Evolutionary conservation across 2,113 vertebrate species (phyloP), one percentile per base, ranked within the genome.

Genomic region (Dendropsophus ebraccatus): DNA sequence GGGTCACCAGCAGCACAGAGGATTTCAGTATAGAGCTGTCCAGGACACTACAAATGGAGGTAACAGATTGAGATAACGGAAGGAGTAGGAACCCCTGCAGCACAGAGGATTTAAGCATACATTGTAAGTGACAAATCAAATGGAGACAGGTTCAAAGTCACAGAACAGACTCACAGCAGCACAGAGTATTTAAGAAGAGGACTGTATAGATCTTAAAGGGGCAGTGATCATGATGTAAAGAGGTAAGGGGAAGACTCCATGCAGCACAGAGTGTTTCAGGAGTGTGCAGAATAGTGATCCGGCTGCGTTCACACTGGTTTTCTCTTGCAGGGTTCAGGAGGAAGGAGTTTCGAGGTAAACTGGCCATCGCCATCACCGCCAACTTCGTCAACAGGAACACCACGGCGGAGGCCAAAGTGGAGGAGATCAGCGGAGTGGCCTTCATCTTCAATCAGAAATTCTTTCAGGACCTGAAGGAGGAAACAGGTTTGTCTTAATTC

Each of bases 381-480:
- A 99, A 99, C 94, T 99, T 99, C 88, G 94, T 99, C 88, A 99
- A 99, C 92, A 95, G 96, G 90, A 99, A 99, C 91, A 99, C 97
- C 28, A 97, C 97, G 0, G 97, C 97, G 0, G 98, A 99, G 90
- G 97, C 97, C 76, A 97, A 97, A 91, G 98, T 99, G 79, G 97
- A 99, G 87, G 98, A 99, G 93, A 99, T 99, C 78, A 99, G 98
- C 9, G 98, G 98, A 0, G 97, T 99, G 88, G 98, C 98, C 90
- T 99, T 99, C 89, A 99, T 99, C 92, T 99, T 99, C 92, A 99
- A 99, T 90, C 98, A 99, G 92, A 99, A 99, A 90, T 99, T 99
- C 91, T 99, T 99, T 88, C 96, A 96, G 84, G 97, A 99, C 89
- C 95, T 99, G 83, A 99, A 95, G 92, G 97, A 99, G 87, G 97